Base-by-base conservation (phyloP, 2,888 invertebrate species). In the Agapetus fuscipes region DNA sequence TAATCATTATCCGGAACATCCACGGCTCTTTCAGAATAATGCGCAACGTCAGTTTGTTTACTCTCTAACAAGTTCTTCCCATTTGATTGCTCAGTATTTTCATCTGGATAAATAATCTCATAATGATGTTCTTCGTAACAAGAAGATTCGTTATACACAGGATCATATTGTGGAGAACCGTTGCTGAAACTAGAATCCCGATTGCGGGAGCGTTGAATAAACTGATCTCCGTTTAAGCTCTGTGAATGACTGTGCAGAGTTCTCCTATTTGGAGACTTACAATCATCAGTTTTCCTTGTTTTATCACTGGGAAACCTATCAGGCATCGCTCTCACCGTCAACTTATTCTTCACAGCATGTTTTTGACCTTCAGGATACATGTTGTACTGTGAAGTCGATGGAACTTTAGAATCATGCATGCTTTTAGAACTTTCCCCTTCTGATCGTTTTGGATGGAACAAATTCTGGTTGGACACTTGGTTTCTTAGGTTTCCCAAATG, bases 311-410 rank as follows among this genome's bases (percentile, higher is more conserved):
- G 39, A 14, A 31, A 39, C 12, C 39, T 71, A 56, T 78, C 76
- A 2, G 80, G 78, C 71, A 80, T 76, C 2, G 79, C 80, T 34
- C 81, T 69, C 14, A 80, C 78, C 5, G 77, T 78, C 34, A 82
- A 59, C 32, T 76, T 47, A 31, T 45, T 47, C 34, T 39, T 44
- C 4, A 37, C 30, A 2, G 28, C 30, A 11, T 44, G 54, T 49
- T 52, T 57, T 46, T 37, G 41, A 11, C 27, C 17, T 17, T 41
- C 39, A 2, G 36, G 32, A n/a, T n/a, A n/a, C 2, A 39, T 39
- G 15, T 39, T 39, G 51, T 42, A 50, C 50, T 10, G 50, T 46
- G 47, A 39, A 46, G 39, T 39, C n/a, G 35, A 39, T 24, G 39
- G 32, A 25, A n/a, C 34, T 14, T 39, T 35, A 3, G 28, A 17